Evolutionary conservation across 2,113 vertebrate genomes (phyloP).

Genomic region (Trichechus manatus): DNA sequence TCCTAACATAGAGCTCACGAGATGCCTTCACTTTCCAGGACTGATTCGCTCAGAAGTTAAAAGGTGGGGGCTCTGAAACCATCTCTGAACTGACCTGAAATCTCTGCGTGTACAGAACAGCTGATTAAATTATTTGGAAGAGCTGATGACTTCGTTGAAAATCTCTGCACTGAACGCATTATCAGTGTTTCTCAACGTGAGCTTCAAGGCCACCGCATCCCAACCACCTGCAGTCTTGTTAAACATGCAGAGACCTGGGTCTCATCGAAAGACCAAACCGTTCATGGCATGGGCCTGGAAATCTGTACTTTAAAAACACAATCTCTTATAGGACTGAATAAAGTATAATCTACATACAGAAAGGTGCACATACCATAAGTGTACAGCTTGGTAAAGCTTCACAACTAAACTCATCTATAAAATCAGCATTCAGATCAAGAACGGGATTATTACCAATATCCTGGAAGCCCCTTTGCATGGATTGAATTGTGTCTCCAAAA

Average conservation of each 20-base stretch:
- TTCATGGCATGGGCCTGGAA: not conserved
- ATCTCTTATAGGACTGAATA: not conserved
- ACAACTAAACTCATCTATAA: not conserved
- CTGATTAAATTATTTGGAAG: slow-evolving; percentile 64
- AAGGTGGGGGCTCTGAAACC: slow-evolving; percentile 51
- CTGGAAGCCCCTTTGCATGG: not conserved
- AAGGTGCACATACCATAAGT: not conserved
- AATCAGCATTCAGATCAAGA: not conserved
- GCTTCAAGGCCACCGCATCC: not conserved
- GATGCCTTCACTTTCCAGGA: slow-evolving; percentile 9
- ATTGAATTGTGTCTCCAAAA: too few species aligned
- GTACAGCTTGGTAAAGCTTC: not conserved
- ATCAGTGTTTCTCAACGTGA: not conserved
- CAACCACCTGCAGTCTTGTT: not conserved
- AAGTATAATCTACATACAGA: not conserved
- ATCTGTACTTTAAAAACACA: not conserved
- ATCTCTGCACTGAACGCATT: slow-evolving; percentile 7
- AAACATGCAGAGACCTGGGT: not conserved
- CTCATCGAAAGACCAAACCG: not conserved
- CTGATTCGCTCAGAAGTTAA: slow-evolving; percentile 61
- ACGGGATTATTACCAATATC: not conserved
- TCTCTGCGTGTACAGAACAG: slow-evolving; percentile 36
- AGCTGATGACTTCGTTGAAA: slow-evolving; percentile 45
- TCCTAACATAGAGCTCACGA: not conserved
- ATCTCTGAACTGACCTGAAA: slow-evolving; percentile 59